These are phyloP conservation scores for Mormoops blainvillei DNA, from an alignment of 2,113 vertebrate species.

Conservation along the genomic window DNA sequence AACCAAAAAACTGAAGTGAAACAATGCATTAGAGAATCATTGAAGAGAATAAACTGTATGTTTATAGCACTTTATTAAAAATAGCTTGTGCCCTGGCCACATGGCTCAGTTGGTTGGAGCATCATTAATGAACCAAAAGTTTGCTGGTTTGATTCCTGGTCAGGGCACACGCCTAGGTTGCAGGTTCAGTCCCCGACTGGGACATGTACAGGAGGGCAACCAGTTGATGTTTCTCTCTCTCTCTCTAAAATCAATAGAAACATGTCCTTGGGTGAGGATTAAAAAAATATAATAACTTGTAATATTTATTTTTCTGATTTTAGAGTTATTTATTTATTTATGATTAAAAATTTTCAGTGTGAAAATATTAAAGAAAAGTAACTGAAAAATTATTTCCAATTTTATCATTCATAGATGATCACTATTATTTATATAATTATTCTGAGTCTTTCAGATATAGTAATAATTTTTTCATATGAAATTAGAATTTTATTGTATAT, in stretches of 20 bases:
- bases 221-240: too few relatives aligned
- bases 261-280: too few relatives aligned
- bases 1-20: conserved; percentile 58
- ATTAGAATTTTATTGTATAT: neutral
- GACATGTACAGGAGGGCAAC: too few relatives aligned
- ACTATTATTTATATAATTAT: neutral
- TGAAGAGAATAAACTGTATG: neutral
- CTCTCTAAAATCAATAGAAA: too few relatives aligned
- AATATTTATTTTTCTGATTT: neutral
- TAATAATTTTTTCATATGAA: neutral
- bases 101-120: too few relatives aligned
- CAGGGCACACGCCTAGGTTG: too few relatives aligned
- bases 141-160: too few relatives aligned
- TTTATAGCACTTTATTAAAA: neutral
- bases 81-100: neutral
- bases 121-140: too few relatives aligned
- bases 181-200: too few relatives aligned
- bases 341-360: neutral
- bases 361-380: neutral
- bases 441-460: conserved; percentile 6
- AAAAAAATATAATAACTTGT: neutral
- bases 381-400: neutral
- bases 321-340: neutral
- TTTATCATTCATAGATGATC: neutral
- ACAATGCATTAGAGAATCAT: conserved; percentile 25